These are phyloP conservation scores for Macropis europaea DNA, from an alignment of 2,888 invertebrate genomes.

Conservation along the genomic window DNA sequence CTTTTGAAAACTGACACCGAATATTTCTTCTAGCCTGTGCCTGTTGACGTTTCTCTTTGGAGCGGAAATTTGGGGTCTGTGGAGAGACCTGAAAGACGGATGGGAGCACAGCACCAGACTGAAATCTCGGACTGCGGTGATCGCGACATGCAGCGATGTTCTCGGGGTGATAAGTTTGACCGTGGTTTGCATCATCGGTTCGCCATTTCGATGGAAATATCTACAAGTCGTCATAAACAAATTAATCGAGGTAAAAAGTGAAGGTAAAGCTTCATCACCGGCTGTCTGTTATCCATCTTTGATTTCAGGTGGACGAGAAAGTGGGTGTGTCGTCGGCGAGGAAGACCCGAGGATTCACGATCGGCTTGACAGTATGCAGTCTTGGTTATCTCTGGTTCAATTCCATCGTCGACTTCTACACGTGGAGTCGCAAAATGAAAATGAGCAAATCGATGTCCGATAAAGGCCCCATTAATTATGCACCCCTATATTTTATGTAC, in stretches of 20 bases:
- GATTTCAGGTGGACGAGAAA: conserved; percentile 69
- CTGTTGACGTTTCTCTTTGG: conserved; percentile 59
- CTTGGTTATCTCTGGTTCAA: conserved; percentile 61
- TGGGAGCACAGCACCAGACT: conserved; percentile 82
- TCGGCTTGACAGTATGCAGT: conserved; percentile 56
- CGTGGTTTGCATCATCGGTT: conserved; percentile 81
- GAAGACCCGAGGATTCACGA: conserved; percentile 67
- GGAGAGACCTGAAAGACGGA: conserved; percentile 82
- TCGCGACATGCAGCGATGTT: conserved; percentile 83
- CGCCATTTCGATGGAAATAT: conserved; percentile 81
- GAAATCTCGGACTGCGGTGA: conserved; percentile 82
- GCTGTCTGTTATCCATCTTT: neutral
- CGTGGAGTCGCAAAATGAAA: conserved; percentile 62
- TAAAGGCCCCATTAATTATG: conserved; percentile 81
- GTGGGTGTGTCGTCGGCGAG: conserved; percentile 64
- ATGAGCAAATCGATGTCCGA: conserved; percentile 53
- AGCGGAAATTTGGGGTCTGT: conserved; percentile 80
- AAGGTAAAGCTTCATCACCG: neutral
- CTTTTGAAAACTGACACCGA: neutral
- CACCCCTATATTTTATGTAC: conserved; percentile 83
- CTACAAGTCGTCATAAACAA: conserved; percentile 81
- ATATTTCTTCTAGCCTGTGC: conserved; percentile 46
- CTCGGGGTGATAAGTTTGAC: conserved; percentile 82
- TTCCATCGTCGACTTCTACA: conserved; percentile 68
- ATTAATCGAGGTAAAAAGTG: conserved; percentile 76